These are phyloP conservation scores for Dynastes maya DNA, from an alignment of 2,888 invertebrate genomes.

Conservation along the genomic window DNA sequence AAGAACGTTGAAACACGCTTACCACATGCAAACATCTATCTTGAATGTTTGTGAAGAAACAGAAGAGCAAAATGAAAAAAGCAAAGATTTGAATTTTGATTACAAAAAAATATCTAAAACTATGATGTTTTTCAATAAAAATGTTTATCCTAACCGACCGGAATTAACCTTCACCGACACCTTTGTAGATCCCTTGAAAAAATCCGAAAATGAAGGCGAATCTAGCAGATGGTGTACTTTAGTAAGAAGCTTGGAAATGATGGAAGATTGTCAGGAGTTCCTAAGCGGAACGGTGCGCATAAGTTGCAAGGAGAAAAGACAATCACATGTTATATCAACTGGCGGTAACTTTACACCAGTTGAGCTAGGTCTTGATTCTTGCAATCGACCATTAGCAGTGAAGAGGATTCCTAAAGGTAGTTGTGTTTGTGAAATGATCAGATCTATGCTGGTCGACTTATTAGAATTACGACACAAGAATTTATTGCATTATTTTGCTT, in stretches of 20 bases:
- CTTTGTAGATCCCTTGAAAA: slow-evolving; percentile 50
- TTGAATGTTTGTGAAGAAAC: slow-evolving; percentile 60
- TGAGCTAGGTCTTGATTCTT: slow-evolving; percentile 65
- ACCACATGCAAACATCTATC: slow-evolving; percentile 62
- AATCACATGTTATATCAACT: slow-evolving; percentile 61
- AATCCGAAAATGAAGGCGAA: slow-evolving; percentile 51
- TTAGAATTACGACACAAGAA: slow-evolving; percentile 62
- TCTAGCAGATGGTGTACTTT: slow-evolving; percentile 59
- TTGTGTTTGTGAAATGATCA: slow-evolving; percentile 61
- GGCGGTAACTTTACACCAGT: slow-evolving; percentile 68
- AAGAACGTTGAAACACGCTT: slow-evolving; percentile 62
- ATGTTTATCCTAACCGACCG: slow-evolving; percentile 44
- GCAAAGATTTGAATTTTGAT: slow-evolving; percentile 49
- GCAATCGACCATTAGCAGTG: slow-evolving; percentile 63
- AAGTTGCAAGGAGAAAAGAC: slow-evolving; percentile 59
- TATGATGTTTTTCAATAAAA: slow-evolving; percentile 52
- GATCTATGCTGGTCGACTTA: slow-evolving; percentile 62
- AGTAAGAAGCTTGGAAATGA: slow-evolving; percentile 59
- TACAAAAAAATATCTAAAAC: slow-evolving; percentile 51
- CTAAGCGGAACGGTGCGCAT: slow-evolving; percentile 62
- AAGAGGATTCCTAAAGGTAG: slow-evolving; percentile 61
- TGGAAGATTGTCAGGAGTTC: slow-evolving; percentile 57
- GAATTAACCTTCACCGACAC: slow-evolving; percentile 49
- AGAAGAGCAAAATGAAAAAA: slow-evolving; percentile 48
- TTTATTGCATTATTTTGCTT: slow-evolving; percentile 64